Conservation (phyloP, 2,113 vertebrate species). For the Ginglymostoma cirratum region DNA sequence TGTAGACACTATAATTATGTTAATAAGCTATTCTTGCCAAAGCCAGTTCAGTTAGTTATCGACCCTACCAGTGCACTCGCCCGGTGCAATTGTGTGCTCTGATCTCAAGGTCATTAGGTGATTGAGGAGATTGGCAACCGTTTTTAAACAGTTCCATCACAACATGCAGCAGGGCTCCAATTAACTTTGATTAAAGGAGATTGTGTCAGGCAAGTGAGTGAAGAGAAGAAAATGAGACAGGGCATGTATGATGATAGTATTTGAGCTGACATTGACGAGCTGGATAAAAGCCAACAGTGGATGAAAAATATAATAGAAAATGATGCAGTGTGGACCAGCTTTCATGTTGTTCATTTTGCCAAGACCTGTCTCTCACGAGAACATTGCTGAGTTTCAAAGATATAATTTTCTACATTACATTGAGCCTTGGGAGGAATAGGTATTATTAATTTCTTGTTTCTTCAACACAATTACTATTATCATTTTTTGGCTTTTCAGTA, state of each 20-base stretch:
- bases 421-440: neutral
- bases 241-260: neutral
- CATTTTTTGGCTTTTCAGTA: neutral
- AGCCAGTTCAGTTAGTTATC: neutral
- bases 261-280: neutral
- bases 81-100: neutral
- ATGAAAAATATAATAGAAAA: neutral
- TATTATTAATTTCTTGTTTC: neutral
- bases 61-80: neutral
- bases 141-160: neutral
- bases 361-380: neutral
- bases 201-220: neutral
- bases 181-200: neutral
- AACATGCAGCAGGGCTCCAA: neutral
- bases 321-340: neutral
- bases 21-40: neutral
- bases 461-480: neutral
- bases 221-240: neutral
- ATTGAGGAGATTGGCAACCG: neutral
- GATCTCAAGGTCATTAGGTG: neutral
- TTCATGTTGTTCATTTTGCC: neutral
- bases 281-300: neutral
- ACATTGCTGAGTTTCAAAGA: neutral
- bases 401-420: neutral
- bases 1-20: neutral